phyloP scores from a whole-genome alignment of 2,888 invertebrate genomes.

The Acholoe squamosa region DNA sequence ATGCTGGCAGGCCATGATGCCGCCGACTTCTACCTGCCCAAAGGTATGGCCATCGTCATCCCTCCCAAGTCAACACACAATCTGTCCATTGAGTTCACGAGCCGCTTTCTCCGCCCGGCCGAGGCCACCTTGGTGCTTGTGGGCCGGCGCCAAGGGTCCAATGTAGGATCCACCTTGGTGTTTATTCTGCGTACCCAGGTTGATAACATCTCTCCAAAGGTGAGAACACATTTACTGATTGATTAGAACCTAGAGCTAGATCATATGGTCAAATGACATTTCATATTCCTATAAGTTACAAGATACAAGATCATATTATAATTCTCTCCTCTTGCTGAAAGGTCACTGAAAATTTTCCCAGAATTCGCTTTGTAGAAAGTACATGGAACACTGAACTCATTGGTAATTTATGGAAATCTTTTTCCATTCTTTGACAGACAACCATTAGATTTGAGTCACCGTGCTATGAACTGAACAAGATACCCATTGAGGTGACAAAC shows the following conservation, averaged over 20 bases:
- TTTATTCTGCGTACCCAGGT: conserved; percentile 80
- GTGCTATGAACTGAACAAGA: conserved; percentile 80
- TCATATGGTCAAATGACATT: too few relatives aligned
- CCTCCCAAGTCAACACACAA: conserved; percentile 77
- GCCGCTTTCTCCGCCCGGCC: conserved; percentile 79
- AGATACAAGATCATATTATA: too few relatives aligned
- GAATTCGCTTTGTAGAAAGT: too few relatives aligned
- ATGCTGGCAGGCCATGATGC: conserved; percentile 81
- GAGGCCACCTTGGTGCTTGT: conserved; percentile 81
- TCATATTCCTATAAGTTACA: too few relatives aligned
- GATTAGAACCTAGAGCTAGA: too few relatives aligned
- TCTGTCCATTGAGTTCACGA: conserved; percentile 72
- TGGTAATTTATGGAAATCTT: too few relatives aligned
- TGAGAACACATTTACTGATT: conserved; percentile 65
- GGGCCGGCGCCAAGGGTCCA: conserved; percentile 79
- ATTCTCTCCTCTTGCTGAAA: too few relatives aligned
- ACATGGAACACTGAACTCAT: too few relatives aligned
- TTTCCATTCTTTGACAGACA: conserved; percentile 70
- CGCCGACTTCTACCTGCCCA: conserved; percentile 80
- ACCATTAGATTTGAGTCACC: conserved; percentile 79
- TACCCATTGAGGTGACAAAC: conserved; percentile 78
- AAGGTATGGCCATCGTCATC: conserved; percentile 78
- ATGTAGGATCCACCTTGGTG: conserved; percentile 80
- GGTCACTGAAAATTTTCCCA: too few relatives aligned
- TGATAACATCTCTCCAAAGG: conserved; percentile 81